phyloP scores from a whole-genome alignment of 2,113 vertebrate genomes.

The Aphyosemion australe region DNA sequence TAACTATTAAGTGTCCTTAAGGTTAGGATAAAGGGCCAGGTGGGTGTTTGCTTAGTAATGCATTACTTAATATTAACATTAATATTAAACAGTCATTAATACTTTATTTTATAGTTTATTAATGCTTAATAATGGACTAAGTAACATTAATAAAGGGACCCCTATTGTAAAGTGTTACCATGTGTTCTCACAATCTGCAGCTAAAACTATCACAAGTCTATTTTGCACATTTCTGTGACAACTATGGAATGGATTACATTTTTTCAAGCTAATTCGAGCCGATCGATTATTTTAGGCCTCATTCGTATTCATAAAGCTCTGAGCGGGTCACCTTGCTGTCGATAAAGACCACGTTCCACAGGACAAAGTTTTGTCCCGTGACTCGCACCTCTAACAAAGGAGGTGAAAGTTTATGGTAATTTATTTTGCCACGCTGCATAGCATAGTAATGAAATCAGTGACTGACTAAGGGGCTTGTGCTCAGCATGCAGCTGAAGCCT shows the following conservation, averaged over 20 bases:
- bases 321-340: conserved; percentile 8
- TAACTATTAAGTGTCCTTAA: no score
- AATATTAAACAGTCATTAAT: no score
- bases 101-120: no score
- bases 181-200: conserved; percentile 42
- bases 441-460: conserved; percentile 31
- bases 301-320: conserved; percentile 39
- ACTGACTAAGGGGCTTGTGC: not conserved
- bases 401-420: conserved; percentile 30
- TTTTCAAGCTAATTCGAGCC: conserved; percentile 41
- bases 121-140: no score
- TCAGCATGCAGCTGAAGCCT: conserved; percentile 37
- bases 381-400: conserved; percentile 19
- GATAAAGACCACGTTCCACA: conserved; percentile 2
- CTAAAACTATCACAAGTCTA: conserved; percentile 30
- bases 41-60: no score
- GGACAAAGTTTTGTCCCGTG: not conserved
- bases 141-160: no score
- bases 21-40: no score
- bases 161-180: no score
- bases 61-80: no score
- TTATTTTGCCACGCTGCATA: conserved; percentile 32
- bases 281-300: conserved; percentile 30
- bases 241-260: conserved; percentile 30
- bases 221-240: not conserved